Conservation (phyloP, 2,113 vertebrate species). For the Vombatus ursinus region DNA sequence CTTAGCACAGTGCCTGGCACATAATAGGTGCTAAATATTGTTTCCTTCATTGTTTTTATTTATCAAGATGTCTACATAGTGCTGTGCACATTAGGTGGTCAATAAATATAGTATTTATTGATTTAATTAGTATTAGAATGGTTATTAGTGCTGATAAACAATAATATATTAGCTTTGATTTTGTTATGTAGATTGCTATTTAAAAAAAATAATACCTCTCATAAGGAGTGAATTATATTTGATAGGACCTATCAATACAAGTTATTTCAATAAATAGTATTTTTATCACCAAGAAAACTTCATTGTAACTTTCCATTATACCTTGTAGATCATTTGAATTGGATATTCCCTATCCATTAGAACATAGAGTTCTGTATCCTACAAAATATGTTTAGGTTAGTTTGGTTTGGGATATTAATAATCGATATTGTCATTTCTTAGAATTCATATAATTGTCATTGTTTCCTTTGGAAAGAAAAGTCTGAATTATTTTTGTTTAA, state of each 20-base stretch:
- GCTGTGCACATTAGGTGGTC: background rate
- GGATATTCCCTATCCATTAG: background rate
- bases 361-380: background rate
- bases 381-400: accelerated
- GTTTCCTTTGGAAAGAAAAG: constrained; percentile 15
- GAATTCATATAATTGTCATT: constrained; percentile 14
- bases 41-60: background rate
- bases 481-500: constrained; percentile 9
- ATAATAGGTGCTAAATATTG: background rate
- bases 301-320: background rate
- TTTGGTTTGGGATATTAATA: background rate
- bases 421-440: constrained; percentile 43
- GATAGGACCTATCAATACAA: background rate
- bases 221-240: background rate
- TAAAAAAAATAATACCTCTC: background rate
- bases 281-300: background rate
- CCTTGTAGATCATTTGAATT: background rate
- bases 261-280: background rate
- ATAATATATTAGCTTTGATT: background rate
- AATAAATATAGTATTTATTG: background rate
- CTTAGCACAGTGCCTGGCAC: no score
- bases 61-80: background rate
- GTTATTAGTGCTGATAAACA: background rate
- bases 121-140: background rate
- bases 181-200: background rate